A percentile compares a stretch with the other conserved stretches of the same genome.
These are phyloP conservation scores for Capromys pilorides DNA, from an alignment of 2,797 vertebrate species.

Conservation along the genomic window DNA sequence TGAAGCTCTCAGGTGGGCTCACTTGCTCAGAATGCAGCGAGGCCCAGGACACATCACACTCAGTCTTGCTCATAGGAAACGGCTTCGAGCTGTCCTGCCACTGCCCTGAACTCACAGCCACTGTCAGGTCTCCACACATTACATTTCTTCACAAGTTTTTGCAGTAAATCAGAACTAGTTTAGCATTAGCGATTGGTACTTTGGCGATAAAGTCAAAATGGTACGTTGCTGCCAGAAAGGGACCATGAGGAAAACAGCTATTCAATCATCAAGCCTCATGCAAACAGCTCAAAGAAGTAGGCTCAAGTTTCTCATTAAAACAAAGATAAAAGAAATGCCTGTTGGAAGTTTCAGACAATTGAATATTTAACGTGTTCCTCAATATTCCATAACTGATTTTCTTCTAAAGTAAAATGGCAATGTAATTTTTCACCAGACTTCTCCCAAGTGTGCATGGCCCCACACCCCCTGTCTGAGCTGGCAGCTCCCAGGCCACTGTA, in stretches of 20 bases:
- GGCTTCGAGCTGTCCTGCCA: too few relatives aligned
- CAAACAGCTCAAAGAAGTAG: neutral
- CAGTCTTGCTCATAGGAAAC: neutral
- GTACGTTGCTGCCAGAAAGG: neutral
- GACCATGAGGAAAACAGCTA: neutral
- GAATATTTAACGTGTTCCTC: neutral
- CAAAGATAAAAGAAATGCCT: neutral
- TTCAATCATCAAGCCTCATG: neutral
- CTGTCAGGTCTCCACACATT: too few relatives aligned
- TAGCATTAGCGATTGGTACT: neutral
- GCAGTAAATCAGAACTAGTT: neutral
- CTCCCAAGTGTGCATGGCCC: neutral
- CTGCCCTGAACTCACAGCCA: accelerated
- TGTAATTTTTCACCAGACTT: neutral
- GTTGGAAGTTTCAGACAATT: neutral
- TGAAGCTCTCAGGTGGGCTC: accelerated
- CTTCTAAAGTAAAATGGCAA: neutral
- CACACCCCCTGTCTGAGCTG: neutral
- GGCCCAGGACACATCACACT: neutral
- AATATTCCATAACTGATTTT: neutral
- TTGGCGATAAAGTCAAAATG: neutral
- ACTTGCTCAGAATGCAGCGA: too few relatives aligned
- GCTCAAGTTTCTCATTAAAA: neutral
- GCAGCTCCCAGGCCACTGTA: too few relatives aligned
- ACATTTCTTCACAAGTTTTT: neutral